Conservation (phyloP, 2,888 invertebrate genomes). For the Sinhomidia bicolor region DNA sequence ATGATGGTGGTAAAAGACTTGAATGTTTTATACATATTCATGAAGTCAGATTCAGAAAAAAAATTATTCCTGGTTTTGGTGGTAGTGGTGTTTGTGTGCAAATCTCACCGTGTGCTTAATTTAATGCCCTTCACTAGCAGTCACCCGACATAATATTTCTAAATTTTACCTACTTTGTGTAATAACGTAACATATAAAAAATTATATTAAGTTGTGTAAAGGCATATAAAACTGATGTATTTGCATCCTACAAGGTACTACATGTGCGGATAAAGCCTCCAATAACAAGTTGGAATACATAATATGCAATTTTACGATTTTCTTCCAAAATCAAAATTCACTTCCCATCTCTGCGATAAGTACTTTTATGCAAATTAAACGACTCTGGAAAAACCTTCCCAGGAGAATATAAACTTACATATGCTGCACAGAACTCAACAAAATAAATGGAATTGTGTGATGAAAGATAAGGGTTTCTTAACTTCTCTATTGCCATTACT, state of each 20-base stretch:
- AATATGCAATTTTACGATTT: slow-evolving; percentile 45
- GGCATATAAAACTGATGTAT: neutral
- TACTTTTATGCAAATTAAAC: slow-evolving; percentile 69
- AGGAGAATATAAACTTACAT: neutral
- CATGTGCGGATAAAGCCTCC: neutral
- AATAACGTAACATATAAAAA: neutral
- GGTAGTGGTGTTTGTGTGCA: slow-evolving; percentile 11
- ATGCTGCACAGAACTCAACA: neutral
- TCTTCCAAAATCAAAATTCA: slow-evolving; percentile 56
- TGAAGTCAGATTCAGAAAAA: neutral
- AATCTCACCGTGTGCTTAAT: slow-evolving; percentile 37
- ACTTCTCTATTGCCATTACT: neutral
- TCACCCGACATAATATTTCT: neutral
- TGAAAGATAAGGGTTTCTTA: slow-evolving; percentile 21
- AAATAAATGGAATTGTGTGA: neutral
- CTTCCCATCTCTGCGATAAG: slow-evolving; percentile 65
- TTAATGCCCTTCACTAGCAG: slow-evolving; percentile 50
- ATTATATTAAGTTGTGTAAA: neutral
- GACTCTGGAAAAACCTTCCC: slow-evolving; percentile 54
- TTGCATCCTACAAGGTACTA: neutral
- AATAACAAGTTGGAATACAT: slow-evolving; percentile 15
- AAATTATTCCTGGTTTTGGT: too few species aligned
- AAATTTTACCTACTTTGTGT: neutral
- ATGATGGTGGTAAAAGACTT: neutral
- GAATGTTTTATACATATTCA: slow-evolving; percentile 40